Base-by-base conservation (phyloP, 1,140 invertebrate species). In the Anthonomus grandis region DNA sequence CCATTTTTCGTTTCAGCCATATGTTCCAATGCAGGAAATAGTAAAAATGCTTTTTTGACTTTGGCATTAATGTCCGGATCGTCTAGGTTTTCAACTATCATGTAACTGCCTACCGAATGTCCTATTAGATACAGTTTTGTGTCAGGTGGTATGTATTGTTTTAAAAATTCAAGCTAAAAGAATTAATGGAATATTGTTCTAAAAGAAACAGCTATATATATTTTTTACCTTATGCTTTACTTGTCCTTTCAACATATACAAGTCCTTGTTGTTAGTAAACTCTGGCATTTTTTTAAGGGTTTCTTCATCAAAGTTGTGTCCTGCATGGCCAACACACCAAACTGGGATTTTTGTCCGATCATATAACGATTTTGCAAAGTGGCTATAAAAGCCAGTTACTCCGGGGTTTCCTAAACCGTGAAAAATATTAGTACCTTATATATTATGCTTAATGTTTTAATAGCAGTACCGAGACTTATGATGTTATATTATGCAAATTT, bases 91-190 rank as follows among this genome's bases (percentile, higher is more conserved):
- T 93, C 83, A n/a, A 91, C 68, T 54, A 82, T 79, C 58, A 93
- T 85, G 79, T 91, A 90, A 57, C 81, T 78, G 1, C 91, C 91
- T 65, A 93, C 87, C 0, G 91, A 94, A 78, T 94, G 91, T 1
- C 87, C 90, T 60, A 94, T 79, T 0, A 93, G 64, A 72, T 90
- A 82, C 3, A 95, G 67, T 64, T 79, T 81, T 0, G 81, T 78
- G 71, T 85, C 75, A 27, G 75, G 61, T 4, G 90, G 87, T 48
- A 91, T 75, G 65, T 84, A 85, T 53, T 84, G 78, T 52, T 82
- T 76, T 36, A 93, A 83, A 71, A 93, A 92, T 38, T 82, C 78
- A 10, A 81, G 63, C 79, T 81, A 38, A 34, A 70, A 72, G 23
- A 63, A 53, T 25, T 59, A 60, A 63, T 52, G 4, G 51, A 38